These are phyloP conservation scores for Trochalopteron elliotii DNA, from an alignment of 2,113 vertebrate species.

Conservation along the genomic window DNA sequence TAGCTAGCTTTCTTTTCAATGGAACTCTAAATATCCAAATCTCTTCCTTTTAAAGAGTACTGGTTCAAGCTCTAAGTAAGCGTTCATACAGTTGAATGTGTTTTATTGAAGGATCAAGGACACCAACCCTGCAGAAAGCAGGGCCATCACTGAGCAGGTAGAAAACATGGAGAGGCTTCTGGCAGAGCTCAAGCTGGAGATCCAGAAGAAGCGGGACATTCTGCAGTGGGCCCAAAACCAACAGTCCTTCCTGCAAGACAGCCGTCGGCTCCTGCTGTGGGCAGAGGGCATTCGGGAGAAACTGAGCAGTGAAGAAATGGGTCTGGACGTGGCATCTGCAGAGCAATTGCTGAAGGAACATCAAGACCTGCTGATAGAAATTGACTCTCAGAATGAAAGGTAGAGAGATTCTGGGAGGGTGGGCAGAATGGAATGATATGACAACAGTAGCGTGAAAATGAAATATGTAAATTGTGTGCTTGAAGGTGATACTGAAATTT, in stretches of 20 bases:
- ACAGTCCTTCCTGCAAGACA: constrained; percentile 78
- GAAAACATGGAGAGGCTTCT: constrained; percentile 78
- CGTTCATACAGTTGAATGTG: background rate
- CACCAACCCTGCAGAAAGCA: constrained; percentile 80
- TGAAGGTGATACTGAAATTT: background rate
- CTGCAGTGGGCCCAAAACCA: constrained; percentile 63
- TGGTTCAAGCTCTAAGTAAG: background rate
- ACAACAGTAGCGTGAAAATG: background rate
- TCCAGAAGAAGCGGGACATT: constrained; percentile 19
- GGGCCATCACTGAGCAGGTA: constrained; percentile 78
- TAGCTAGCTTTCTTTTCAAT: background rate
- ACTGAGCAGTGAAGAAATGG: constrained; percentile 74
- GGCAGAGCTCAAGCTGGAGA: constrained; percentile 64
- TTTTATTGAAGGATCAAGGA: constrained; percentile 78
- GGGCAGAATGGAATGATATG: background rate
- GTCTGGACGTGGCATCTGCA: constrained; percentile 75
- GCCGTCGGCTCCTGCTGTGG: constrained; percentile 76
- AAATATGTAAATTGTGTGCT: background rate
- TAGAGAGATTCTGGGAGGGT: constrained; percentile 10
- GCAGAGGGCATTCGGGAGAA: constrained; percentile 64
- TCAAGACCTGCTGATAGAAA: constrained; percentile 78
- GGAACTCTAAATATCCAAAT: background rate
- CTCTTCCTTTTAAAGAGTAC: background rate
- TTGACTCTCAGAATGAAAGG: constrained; percentile 78
- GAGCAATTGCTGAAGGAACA: constrained; percentile 77